Evolutionary conservation across 2,113 vertebrate genomes (phyloP), one percentile per base, ranked within the genome.

Genomic region (Pungitius pungitius): DNA sequence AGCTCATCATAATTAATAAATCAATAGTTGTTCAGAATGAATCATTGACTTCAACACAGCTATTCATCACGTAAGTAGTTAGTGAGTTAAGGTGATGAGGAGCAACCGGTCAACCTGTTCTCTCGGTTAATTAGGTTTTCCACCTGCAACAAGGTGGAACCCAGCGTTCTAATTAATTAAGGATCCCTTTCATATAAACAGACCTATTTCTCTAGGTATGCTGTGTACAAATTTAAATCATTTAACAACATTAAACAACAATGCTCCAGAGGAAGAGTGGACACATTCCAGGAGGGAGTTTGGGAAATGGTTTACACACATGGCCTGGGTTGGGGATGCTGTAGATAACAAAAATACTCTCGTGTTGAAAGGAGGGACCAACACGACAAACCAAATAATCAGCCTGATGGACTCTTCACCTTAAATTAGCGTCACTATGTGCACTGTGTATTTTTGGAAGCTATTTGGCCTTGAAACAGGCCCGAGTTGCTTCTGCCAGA

Each of bases 21-120:
- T 74, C 60, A 39, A 69, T 72, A 68, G 49, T 12, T 78, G 55
- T 45, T 54, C 8, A 60, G 40, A n/a, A 76, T 65, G 22, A 81
- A 78, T 74, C 0, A 64, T 68, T 63, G 20, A 61, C 11, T 57
- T 72, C 15, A 60, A 17, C 54, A 49, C 47, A 59, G 52, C 40
- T 62, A 54, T 59, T 77, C 35, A 81, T 76, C 73, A 80, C 51
- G 33, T 43, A 42, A 57, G n/a, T n/a, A n/a, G n/a, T n/a, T 33
- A 3, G 6, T 60, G n/a, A n/a, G 35, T 71, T 33, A 85, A n/a
- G n/a, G 73, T 63, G 8, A 60, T 26, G 24, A 58, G 15, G 60
- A 77, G 62, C 63, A 12, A 12, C 7, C 42, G 45, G 62, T 59
- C 39, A 64, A 18, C 42, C 26, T 61, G 27, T 20, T 61, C 33